Percentiles rank a stretch among this genome's conserved stretches.
Evolutionary conservation across 2,797 vertebrate species (phyloP).

Genomic region (Kryptopterus vitreolus): DNA sequence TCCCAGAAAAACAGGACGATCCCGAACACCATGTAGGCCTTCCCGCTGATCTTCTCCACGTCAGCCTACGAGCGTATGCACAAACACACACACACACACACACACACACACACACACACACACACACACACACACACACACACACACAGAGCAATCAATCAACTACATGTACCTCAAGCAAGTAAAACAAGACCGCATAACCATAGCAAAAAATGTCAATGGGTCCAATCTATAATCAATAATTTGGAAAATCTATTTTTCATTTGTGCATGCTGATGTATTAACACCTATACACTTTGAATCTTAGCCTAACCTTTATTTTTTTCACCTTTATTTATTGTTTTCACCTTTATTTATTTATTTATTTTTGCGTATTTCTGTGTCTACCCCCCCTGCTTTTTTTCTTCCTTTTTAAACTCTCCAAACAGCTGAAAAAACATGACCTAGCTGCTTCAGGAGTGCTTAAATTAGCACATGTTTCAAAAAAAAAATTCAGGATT

Average conservation of each 20-base stretch:
- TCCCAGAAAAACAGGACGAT: slow-evolving; percentile 94
- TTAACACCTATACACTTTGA: not conserved
- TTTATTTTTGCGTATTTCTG: no score
- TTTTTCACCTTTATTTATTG: not conserved
- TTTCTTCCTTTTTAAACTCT: not conserved
- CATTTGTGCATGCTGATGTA: not conserved
- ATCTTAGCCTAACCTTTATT: not conserved
- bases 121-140: no score
- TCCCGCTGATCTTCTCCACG: slow-evolving; percentile 77
- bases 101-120: slow-evolving; percentile 7
- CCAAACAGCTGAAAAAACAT: no score
- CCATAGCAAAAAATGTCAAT: not conserved
- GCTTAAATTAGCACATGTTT: no score
- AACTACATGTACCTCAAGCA: not conserved
- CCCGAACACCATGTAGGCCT: slow-evolving; percentile 88
- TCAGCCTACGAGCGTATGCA: slow-evolving; percentile 66
- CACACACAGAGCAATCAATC: no score
- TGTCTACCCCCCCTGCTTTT: no score
- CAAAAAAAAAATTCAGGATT: no score
- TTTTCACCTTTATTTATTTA: not conserved
- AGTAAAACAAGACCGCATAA: not conserved
- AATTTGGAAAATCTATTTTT: no score
- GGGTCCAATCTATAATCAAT: no score
- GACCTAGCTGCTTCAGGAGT: no score
- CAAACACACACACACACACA: slow-evolving; percentile 32